Evolutionary conservation across 1,140 invertebrate genomes (phyloP), one percentile per base, ranked within the genome.

Genomic region (Trichonephila inaurata): DNA sequence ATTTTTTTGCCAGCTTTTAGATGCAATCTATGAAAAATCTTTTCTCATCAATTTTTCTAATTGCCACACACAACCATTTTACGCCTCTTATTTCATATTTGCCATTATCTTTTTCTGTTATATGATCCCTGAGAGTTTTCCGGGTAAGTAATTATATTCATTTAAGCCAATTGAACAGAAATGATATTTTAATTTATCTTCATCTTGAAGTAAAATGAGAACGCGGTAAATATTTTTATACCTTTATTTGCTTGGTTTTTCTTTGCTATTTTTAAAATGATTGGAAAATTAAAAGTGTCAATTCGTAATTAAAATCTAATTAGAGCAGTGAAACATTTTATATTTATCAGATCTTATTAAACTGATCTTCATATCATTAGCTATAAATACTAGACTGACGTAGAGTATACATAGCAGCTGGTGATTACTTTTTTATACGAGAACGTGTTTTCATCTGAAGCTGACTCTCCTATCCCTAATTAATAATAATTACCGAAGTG

Each of bases 221-320:
- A 24, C 10, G 5, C 28, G 4, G 72, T 19, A 77, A 77, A 40
- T 16, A 77, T 77, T 77, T 33, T 40, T 77, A 33, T 19, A 18
- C 18, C 28, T 77, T 77, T 40, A 33, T 77, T 40, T 77, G 14
- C 28, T 77, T 77, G 18, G 33, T 77, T 77, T 33, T 28, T 33
- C 16, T 77, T 40, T 77, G 14, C 18, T 77, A 28, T 40, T 77
- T 77, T 33, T 77, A 8, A 77, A 77, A 77, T 10, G 24, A 40
- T 16, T 19, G 28, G 28, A 40, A 28, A 77, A 77, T 77, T 28
- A 33, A 77, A 77, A 77, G 66, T 77, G 72, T 77, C 72, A 77
- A 40, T 77, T 33, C 14, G 28, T 77, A 77, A 77, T 77, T 77
- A 77, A 77, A 77, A 77, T 77, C 72, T 77, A 77, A 77, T 77